These are phyloP conservation scores for Egretta garzetta DNA, from an alignment of 2,113 vertebrate species.

Conservation along the genomic window DNA sequence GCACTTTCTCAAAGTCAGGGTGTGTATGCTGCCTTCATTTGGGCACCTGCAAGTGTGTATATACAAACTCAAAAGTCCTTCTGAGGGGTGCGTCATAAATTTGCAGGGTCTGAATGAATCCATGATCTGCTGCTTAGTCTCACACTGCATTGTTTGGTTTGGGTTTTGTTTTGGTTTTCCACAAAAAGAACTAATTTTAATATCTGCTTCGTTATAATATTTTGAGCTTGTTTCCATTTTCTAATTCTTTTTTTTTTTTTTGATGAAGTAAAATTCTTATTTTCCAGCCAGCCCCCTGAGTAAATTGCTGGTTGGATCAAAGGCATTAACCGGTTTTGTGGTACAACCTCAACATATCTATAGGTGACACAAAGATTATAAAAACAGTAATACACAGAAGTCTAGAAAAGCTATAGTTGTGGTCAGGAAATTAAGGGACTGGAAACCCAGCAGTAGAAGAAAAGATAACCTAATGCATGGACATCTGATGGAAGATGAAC, in stretches of 20 bases:
- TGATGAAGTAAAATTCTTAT: not conserved
- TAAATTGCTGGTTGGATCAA: not conserved
- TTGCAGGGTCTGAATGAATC: not conserved
- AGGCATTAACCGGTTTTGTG: not conserved
- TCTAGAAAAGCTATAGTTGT: not conserved
- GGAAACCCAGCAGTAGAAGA: not conserved
- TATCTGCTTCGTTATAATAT: not conserved
- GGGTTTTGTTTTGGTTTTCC: not conserved
- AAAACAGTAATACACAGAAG: not conserved
- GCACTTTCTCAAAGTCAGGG: not conserved
- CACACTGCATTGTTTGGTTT: not conserved
- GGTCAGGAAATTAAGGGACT: not conserved
- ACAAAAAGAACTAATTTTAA: not conserved
- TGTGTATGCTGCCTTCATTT: not conserved
- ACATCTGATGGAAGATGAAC: not conserved
- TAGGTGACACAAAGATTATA: not conserved
- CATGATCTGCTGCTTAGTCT: not conserved
- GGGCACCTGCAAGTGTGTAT: not conserved
- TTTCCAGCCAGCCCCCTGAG: not conserved
- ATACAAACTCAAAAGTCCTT: not conserved
- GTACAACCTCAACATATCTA: not conserved
- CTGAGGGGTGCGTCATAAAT: not conserved
- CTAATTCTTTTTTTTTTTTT: not conserved
- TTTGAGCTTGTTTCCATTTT: not conserved
- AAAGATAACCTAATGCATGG: not conserved